Evolutionary conservation across 2,113 vertebrate species (phyloP), one percentile per base, ranked within the genome.

Genomic region (Fulica atra): DNA sequence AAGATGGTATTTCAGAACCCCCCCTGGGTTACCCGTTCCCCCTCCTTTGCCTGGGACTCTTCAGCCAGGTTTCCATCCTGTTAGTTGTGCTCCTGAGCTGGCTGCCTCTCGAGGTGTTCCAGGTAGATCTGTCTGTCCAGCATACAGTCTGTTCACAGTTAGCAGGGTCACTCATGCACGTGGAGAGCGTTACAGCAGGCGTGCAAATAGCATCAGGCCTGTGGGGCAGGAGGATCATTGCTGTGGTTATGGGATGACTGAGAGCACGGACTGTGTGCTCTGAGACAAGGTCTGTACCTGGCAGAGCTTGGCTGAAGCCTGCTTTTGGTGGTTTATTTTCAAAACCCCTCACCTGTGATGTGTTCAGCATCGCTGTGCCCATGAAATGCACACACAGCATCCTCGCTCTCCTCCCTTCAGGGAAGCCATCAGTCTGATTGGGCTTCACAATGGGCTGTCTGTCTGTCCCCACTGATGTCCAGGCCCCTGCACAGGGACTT

Each of bases 31-130:
- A 8, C 28, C 24, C 42, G 3, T 48, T 73, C 5, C 5, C 44
- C 57, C 23, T 72, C 42, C n/a, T 16, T 86, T 59, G n/a, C 48
- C 83, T 56, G 11, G 16, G 36, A 10, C 36, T 68, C 26, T 5
- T 70, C 13, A 10, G 0, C 31, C 11, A 15, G 0, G 21, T 68
- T 80, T 26, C 26, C 18, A 0, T 36, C 36, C 9, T 16, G 1
- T 17, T 63, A 59, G 53, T 65, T 5, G 0, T n/a, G 8, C 29
- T 0, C 73, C 54, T 14, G 2, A 23, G 17, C 77, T 59, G 66
- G 46, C 36, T 7, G 25, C 60, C 46, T 50, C 0, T 24, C 40
- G 13, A n/a, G 40, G 11, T 35, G 44, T n/a, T 17, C 70, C 56
- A n/a, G 40, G 31, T 35, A 23, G 33, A 11, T 17, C 63, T 76